These are phyloP conservation scores for Monoplex corrugatus DNA, from an alignment of 2,888 invertebrate species.

Conservation along the genomic window DNA sequence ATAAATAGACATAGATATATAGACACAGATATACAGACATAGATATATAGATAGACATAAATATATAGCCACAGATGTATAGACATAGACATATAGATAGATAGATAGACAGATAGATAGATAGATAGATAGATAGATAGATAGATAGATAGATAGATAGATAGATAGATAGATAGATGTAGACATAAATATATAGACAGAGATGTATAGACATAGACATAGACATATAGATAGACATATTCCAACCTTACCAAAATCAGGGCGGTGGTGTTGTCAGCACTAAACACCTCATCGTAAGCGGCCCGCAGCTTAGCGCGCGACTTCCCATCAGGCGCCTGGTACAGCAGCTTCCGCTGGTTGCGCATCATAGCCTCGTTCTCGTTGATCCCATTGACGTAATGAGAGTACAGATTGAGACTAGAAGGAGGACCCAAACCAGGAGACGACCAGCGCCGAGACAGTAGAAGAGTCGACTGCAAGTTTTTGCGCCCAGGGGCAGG, in stretches of 20 bases:
- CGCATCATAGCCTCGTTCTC: conserved; percentile 32
- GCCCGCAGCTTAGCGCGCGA: neutral
- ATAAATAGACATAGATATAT: neutral
- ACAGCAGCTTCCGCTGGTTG: conserved; percentile 41
- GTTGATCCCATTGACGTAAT: conserved; percentile 45
- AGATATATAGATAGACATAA: neutral
- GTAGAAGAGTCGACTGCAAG: neutral
- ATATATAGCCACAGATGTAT: neutral
- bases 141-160: neutral
- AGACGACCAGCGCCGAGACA: conserved; percentile 46
- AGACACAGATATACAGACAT: neutral
- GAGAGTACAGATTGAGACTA: conserved; percentile 15
- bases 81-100: neutral
- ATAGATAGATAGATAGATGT: neutral
- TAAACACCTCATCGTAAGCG: neutral
- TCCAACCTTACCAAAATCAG: conserved; percentile 17
- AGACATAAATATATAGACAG: neutral
- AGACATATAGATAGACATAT: neutral
- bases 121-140: neutral
- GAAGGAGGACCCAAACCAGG: neutral
- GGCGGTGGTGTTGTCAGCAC: neutral
- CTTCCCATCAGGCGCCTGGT: conserved; percentile 27
- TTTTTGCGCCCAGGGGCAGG: neutral
- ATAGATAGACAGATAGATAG: neutral
- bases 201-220: neutral